Percentiles rank a stretch among this genome's conserved stretches.
These are phyloP conservation scores for Riparia riparia DNA, from an alignment of 2,113 vertebrate species.

Conservation along the genomic window DNA sequence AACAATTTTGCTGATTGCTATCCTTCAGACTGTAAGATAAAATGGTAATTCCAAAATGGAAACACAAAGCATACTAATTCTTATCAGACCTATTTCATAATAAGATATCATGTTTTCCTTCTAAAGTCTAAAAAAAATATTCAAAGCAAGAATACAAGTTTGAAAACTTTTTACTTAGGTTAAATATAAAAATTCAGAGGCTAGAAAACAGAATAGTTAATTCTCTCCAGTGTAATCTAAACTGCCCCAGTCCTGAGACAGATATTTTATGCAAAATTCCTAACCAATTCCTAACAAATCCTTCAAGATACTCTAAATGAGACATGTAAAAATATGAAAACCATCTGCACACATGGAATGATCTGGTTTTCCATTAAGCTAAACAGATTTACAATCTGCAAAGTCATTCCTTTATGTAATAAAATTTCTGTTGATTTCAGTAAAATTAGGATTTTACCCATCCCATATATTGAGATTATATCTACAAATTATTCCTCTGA, in stretches of 20 bases:
- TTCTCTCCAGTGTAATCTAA: neutral
- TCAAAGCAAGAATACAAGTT: neutral
- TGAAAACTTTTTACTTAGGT: neutral
- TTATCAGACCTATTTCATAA: neutral
- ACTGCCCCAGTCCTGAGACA: neutral
- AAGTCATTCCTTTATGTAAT: neutral
- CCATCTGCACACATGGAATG: neutral
- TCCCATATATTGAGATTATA: neutral
- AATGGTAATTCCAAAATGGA: neutral
- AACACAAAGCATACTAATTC: neutral
- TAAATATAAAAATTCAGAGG: neutral
- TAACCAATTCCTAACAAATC: neutral
- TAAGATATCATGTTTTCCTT: neutral
- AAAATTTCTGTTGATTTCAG: neutral
- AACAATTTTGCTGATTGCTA: neutral
- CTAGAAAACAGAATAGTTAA: neutral
- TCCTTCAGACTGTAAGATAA: neutral
- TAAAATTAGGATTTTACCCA: neutral
- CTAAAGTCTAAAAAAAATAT: neutral
- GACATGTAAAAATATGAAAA: neutral
- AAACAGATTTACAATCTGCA: neutral
- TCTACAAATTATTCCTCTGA: neutral
- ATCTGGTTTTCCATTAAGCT: neutral
- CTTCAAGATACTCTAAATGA: neutral
- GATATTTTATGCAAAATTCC: neutral